These are phyloP conservation scores for Planococcus citri DNA, from an alignment of 1,140 invertebrate genomes.

Conservation along the genomic window DNA sequence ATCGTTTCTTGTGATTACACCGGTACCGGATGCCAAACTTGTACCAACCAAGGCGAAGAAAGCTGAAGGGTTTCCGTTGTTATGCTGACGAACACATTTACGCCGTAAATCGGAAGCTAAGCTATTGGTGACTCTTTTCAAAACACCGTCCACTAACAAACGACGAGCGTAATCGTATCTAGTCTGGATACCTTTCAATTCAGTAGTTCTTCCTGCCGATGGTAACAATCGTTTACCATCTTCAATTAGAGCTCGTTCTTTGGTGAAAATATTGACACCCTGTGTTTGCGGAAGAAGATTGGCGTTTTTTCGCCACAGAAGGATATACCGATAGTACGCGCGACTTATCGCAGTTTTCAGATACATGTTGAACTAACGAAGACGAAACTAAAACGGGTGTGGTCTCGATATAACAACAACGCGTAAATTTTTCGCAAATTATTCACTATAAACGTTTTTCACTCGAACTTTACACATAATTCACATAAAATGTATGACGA, in stretches of 20 bases:
- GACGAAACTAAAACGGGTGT: too few species aligned
- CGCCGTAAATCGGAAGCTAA: constrained; percentile 47
- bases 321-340: neutral
- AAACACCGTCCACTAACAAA: constrained; percentile 52
- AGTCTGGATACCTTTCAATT: constrained; percentile 12
- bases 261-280: constrained; percentile 1
- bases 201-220: neutral
- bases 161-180: constrained; percentile 37
- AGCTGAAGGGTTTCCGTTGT: constrained; percentile 55
- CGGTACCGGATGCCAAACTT: constrained; percentile 55
- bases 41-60: constrained; percentile 64
- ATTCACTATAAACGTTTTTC: too few species aligned
- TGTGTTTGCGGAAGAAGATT: neutral
- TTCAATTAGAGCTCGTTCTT: neutral
- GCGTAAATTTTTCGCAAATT: too few species aligned
- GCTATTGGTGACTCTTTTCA: constrained; percentile 52
- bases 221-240: neutral
- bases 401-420: too few species aligned
- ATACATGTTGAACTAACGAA: neutral
- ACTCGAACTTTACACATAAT: too few species aligned
- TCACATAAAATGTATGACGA: too few species aligned
- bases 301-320: neutral
- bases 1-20: constrained; percentile 64
- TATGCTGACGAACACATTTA: constrained; percentile 44
- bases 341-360: neutral